phyloP scores from a whole-genome alignment of 2,113 vertebrate genomes.

The Machaerirhynchus nigripectus region DNA sequence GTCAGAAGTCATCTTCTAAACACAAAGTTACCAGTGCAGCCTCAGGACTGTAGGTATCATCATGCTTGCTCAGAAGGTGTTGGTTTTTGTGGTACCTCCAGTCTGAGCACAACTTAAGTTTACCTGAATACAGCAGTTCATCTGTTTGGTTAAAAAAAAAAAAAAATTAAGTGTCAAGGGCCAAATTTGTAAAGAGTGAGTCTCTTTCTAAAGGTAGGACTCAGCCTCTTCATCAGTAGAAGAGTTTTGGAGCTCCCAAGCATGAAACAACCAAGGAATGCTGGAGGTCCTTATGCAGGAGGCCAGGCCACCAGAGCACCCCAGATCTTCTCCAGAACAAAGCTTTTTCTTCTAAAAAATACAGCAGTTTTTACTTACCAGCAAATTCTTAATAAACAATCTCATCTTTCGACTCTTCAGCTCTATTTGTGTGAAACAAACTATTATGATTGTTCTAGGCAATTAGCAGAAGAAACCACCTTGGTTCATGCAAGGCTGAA shows the following conservation, averaged over 20 bases:
- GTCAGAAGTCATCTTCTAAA: neutral
- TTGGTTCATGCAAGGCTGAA: neutral
- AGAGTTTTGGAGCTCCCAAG: neutral
- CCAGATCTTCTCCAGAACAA: neutral
- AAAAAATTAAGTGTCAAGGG: neutral
- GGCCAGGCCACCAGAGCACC: neutral
- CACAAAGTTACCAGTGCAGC: neutral
- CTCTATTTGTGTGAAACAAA: neutral
- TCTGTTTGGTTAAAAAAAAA: neutral
- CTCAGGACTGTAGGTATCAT: neutral
- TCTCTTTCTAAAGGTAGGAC: neutral
- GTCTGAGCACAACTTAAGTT: neutral
- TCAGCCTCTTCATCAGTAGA: neutral
- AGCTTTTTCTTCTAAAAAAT: neutral
- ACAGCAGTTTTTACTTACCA: neutral
- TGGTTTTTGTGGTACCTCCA: neutral
- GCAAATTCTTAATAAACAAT: neutral
- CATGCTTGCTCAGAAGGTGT: neutral
- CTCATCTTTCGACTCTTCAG: neutral
- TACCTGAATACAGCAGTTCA: neutral
- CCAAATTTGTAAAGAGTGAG: neutral
- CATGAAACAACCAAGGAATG: neutral
- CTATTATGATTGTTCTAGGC: neutral
- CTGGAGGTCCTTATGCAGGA: fast-evolving
- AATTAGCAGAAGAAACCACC: neutral